phyloP scores from a whole-genome alignment of 2,113 vertebrate species.

The Symphodus melops region DNA sequence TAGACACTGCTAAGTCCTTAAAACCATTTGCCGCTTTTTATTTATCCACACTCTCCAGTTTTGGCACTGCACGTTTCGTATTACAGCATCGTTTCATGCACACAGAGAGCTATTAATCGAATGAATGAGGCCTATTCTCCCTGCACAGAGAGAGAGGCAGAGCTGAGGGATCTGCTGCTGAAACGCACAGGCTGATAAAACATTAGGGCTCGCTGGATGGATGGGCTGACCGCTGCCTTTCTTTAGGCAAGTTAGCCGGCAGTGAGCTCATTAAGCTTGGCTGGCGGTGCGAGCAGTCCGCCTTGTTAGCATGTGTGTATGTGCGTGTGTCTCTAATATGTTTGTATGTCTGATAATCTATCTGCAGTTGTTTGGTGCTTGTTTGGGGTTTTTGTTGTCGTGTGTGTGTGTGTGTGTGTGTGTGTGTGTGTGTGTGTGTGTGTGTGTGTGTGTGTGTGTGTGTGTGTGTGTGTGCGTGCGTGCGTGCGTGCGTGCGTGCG shows the following conservation, averaged over 20 bases:
- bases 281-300: slow-evolving; percentile 48
- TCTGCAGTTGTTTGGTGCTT: slow-evolving; percentile 7
- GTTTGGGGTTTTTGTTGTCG: slow-evolving; percentile 3
- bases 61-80: slow-evolving; percentile 30
- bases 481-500: too few relatives aligned
- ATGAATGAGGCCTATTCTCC: slow-evolving; percentile 54
- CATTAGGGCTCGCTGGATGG: slow-evolving; percentile 49
- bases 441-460: too few relatives aligned
- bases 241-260: slow-evolving; percentile 56
- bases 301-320: slow-evolving; percentile 46
- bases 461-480: too few relatives aligned
- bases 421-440: too few relatives aligned
- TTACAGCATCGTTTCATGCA: slow-evolving; percentile 35
- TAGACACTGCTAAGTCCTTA: slow-evolving; percentile 55
- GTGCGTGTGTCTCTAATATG: slow-evolving; percentile 17
- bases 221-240: slow-evolving; percentile 67
- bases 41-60: slow-evolving; percentile 55
- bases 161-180: slow-evolving; percentile 42
- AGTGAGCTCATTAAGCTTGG: slow-evolving; percentile 71
- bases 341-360: slow-evolving; percentile 29
- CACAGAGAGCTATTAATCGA: slow-evolving; percentile 59
- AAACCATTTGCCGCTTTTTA: slow-evolving; percentile 63
- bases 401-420: too few relatives aligned
- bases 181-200: slow-evolving; percentile 65
- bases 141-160: slow-evolving; percentile 37